Percentiles rank a stretch among this genome's conserved stretches.
Evolutionary conservation across 2,888 invertebrate genomes (phyloP).

Genomic region (Orthosia gracilis): DNA sequence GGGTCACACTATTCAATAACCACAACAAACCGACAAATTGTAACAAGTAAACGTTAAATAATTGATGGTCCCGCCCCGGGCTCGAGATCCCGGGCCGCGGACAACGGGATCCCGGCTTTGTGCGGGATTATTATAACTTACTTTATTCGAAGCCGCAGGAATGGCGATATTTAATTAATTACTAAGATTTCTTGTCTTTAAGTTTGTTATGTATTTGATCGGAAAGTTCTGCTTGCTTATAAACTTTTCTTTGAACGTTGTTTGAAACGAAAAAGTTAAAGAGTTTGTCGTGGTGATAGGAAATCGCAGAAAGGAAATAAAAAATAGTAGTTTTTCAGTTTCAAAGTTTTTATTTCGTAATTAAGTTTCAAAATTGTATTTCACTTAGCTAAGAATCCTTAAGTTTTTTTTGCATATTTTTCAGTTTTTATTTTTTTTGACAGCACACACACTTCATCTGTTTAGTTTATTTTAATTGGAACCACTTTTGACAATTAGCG

Average conservation of each 20-base stretch:
- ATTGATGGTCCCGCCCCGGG: slow-evolving; percentile 14
- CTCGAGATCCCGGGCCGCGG: neutral
- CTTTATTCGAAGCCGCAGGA: slow-evolving; percentile 22
- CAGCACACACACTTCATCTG: no score
- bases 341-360: neutral
- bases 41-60: slow-evolving; percentile 41
- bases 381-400: no score
- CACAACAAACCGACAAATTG: slow-evolving; percentile 35
- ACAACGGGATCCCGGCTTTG: slow-evolving; percentile 22
- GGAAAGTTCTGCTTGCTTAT: neutral
- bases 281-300: neutral
- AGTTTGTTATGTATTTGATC: neutral
- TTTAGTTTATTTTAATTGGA: no score
- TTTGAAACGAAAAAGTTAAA: neutral
- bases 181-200: slow-evolving; percentile 20
- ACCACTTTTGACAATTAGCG: no score
- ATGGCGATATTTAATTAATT: slow-evolving; percentile 51
- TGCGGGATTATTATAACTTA: slow-evolving; percentile 50
- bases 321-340: neutral
- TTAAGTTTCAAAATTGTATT: no score
- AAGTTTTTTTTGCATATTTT: no score
- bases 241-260: neutral
- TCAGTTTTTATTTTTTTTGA: no score
- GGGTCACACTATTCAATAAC: slow-evolving; percentile 30
- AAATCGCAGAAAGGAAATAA: neutral